Evolutionary conservation across 1,140 invertebrate genomes (phyloP), one percentile per base, ranked within the genome.

Genomic region (Lordiphosa mommai): DNA sequence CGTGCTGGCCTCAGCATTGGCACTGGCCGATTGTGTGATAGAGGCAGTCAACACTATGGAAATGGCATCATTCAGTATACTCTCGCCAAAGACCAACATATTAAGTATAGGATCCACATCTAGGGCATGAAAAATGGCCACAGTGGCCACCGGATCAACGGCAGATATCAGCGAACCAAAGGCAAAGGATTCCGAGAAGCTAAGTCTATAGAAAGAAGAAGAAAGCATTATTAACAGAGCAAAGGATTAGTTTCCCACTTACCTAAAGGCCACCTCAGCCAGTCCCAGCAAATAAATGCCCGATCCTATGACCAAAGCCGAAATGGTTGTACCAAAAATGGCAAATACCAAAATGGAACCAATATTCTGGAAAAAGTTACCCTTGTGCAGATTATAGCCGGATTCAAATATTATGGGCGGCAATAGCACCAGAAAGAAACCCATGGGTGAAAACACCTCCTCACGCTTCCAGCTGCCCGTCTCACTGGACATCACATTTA

Each of bases 381-480:
- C 97, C 90, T 99, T 99, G 82, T 99, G 98, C 40, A 99, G 92
- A 92, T 99, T 99, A 87, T 99, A 99, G 3, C 98, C 98, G 3
- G 97, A 98, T 90, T 99, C 98, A 92, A 99, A 99, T 69, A 99
- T 99, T 37, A 99, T 99, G 0, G 98, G 98, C 4, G 98, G 98
- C n/a, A 99, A 88, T 0, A 99, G 91, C 1, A 99, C 95, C 37
- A 99, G 91, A 79, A 99, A 99, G 88, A 99, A 99, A 6, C 97
- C 96, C 40, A 97, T 99, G 0, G 98, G 98, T 8, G 96, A 97
- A 80, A 99, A 98, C 0, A 97, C 96, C 90, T 99, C 98, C 89
- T 99, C 97, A 90, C 97, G 97, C 85, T 94, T 93, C 96, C 96
- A 98, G 89, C 98, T 97, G 32, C 95, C 95, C 88, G 97, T 95